Evolutionary conservation across 37 sponge, comb jelly and placozoan species (phyloP), one percentile per base, ranked within the genome.

Genomic region (Mnemiopsis leidyi): DNA sequence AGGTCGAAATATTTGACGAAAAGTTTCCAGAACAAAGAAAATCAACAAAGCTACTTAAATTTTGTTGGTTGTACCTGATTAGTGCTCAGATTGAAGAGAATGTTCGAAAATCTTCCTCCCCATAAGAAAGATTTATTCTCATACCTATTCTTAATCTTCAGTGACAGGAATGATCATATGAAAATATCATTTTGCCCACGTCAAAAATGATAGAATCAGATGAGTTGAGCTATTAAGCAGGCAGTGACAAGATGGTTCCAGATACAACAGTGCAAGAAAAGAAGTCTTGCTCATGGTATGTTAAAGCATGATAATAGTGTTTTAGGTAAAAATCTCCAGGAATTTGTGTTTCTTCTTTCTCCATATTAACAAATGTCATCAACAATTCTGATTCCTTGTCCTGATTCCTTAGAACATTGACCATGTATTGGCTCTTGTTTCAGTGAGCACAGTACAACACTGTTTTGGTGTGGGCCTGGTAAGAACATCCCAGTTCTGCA

Each of bases 361-460:
- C 61, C 13, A 48, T 48, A 18, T 48, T 5, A 48, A 48, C 13
- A 18, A 13, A 48, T 48, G 61, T 48, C 13, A 48, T n/a, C n/a
- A n/a, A n/a, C n/a, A 13, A 48, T 13, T 48, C 61, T 48, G 61
- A 18, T 48, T 18, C 61, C 5, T 48, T 13, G 61, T 48, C n/a
- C n/a, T n/a, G n/a, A n/a, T 48, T 48, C 61, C 61, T 48, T 13
- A 48, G 13, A 48, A 18, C 13, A 48, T 48, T 48, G 5, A 13
- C 13, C 13, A 48, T 48, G 13, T 48, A 48, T 5, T 48, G 13
- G 61, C n/a, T n/a, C n/a, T n/a, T n/a, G n/a, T 85, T 39, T 23
- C 90, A 85, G 90, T 85, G 90, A 85, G 61, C 90, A 85, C 90
- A 85, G 28, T 23, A 85, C 90, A 36, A 85, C 90, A n/a, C 48